Conservation (phyloP, 2,113 vertebrate genomes). For the Theropithecus gelada region DNA sequence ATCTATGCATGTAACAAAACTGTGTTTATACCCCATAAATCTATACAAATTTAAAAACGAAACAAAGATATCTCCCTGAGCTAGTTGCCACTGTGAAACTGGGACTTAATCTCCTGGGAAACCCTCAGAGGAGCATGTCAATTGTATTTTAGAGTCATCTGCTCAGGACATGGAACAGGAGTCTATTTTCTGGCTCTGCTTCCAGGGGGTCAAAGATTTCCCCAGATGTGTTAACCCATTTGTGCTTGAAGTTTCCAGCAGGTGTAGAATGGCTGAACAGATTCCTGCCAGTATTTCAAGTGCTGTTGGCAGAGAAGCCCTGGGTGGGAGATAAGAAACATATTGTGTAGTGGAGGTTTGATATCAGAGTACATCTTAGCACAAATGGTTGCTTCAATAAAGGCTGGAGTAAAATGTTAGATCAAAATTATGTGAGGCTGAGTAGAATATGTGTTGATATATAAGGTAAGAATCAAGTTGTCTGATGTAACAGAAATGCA, state of each 20-base stretch:
- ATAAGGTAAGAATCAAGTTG: neutral
- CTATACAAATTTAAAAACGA: neutral
- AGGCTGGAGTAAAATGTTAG: neutral
- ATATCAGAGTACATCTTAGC: neutral
- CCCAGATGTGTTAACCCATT: neutral
- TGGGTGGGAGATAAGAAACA: neutral
- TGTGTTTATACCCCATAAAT: neutral
- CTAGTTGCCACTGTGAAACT: neutral
- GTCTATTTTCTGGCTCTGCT: neutral
- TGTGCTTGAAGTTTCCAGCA: neutral
- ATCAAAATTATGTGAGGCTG: neutral
- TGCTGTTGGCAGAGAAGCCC: neutral
- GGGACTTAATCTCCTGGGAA: neutral
- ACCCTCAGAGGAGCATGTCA: neutral
- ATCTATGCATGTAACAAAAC: too few relatives aligned
- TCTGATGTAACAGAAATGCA: neutral
- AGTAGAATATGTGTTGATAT: neutral
- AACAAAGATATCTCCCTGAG: neutral
- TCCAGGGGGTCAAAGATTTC: neutral
- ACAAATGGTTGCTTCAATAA: neutral
- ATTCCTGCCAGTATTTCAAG: neutral
- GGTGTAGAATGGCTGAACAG: neutral
- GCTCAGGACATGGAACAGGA: neutral
- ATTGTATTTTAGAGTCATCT: neutral
- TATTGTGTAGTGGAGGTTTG: rapidly evolving